A percentile compares a stretch with the other conserved stretches of the same genome.
phyloP scores from a whole-genome alignment of 2,113 vertebrate species.

The Ceuthmochares aereus region DNA sequence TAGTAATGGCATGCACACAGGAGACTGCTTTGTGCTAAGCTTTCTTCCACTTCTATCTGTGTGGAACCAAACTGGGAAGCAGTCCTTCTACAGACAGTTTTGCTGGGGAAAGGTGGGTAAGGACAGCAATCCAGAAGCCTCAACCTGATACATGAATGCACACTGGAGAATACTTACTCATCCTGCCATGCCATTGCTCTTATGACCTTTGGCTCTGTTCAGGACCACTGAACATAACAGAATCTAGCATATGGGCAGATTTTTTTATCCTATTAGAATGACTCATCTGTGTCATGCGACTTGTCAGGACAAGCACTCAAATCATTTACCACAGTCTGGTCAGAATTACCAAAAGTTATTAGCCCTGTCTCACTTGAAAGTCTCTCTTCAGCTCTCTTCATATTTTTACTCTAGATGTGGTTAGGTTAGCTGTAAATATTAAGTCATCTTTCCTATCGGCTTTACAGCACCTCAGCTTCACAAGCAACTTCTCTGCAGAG shows the following conservation, averaged over 20 bases:
- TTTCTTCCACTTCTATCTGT: neutral
- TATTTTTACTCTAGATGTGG: neutral
- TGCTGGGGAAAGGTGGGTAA: neutral
- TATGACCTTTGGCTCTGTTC: neutral
- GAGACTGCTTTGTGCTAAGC: neutral
- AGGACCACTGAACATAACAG: neutral
- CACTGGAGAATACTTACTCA: neutral
- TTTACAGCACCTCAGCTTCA: neutral
- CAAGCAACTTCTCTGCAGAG: neutral
- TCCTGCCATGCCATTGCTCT: neutral
- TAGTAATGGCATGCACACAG: neutral
- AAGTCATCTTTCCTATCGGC: neutral
- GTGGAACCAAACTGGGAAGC: neutral
- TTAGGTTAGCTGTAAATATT: neutral
- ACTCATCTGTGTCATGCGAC: neutral
- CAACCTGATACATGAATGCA: neutral
- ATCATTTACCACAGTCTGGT: neutral
- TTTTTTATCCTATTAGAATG: neutral
- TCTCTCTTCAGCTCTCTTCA: neutral
- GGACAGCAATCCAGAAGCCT: neutral
- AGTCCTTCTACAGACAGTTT: neutral
- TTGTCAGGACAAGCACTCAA: neutral
- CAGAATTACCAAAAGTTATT: neutral
- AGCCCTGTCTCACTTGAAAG: neutral
- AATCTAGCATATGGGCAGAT: neutral